These are phyloP conservation scores for Chironex yamaguchii DNA, from an alignment of 30 jellyfish, hydroid and myxozoan genomes.

Conservation along the genomic window DNA sequence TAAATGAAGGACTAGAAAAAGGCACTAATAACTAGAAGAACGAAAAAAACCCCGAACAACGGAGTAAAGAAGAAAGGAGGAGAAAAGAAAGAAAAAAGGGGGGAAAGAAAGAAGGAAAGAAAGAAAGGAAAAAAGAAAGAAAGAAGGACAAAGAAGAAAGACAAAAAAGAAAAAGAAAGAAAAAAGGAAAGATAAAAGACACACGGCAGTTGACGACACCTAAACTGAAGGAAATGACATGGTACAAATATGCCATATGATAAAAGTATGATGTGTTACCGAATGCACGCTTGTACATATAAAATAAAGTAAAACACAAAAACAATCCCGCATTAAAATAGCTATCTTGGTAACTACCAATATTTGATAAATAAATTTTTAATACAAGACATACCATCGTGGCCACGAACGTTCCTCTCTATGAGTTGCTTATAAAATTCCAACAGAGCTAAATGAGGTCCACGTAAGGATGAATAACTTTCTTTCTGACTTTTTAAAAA, in stretches of 20 bases:
- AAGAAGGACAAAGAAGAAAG: not conserved
- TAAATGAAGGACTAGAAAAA: too few species aligned
- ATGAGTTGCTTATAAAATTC: slow-evolving; percentile 61
- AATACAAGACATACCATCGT: too few species aligned
- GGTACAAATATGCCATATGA: too few species aligned
- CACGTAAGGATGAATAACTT: slow-evolving; percentile 38
- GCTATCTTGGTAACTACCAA: too few species aligned
- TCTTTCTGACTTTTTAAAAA: slow-evolving; percentile 51
- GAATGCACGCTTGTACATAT: too few species aligned
- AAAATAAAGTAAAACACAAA: too few species aligned
- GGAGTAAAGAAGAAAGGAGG: not conserved
- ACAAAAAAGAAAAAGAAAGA: not conserved
- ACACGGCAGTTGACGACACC: too few species aligned
- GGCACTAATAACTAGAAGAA: not conserved
- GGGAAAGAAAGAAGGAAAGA: not conserved
- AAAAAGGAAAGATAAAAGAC: too few species aligned
- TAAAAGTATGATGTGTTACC: too few species aligned
- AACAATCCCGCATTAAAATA: too few species aligned
- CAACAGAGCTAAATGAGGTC: slow-evolving; percentile 78
- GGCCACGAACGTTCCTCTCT: not conserved
- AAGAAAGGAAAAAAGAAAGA: not conserved
- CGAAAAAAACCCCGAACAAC: not conserved
- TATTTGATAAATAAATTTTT: too few species aligned
- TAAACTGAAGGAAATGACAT: too few species aligned
- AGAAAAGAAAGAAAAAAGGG: not conserved